Conservation (phyloP, 2,113 vertebrate genomes). For the Anarhynchus alexandrinus region DNA sequence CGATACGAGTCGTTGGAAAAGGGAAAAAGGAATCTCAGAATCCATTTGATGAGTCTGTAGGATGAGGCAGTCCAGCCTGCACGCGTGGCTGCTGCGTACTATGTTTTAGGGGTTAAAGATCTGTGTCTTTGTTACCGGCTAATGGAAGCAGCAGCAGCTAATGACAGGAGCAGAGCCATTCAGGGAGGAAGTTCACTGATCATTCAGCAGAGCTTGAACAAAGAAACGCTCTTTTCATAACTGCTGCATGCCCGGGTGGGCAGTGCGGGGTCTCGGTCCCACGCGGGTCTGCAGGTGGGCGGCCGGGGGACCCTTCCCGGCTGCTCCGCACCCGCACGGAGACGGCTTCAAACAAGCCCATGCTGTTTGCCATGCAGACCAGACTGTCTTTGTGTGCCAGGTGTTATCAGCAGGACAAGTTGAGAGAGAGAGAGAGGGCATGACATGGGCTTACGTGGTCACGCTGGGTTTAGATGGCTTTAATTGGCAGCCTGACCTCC, state of each 20-base stretch:
- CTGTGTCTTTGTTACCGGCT: neutral
- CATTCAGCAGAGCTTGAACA: neutral
- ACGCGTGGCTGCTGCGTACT: neutral
- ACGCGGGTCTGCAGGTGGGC: neutral
- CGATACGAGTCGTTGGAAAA: neutral
- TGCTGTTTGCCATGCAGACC: neutral
- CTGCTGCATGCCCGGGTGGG: neutral
- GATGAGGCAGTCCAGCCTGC: neutral
- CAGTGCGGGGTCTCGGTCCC: neutral
- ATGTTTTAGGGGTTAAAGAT: neutral
- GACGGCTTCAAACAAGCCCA: neutral
- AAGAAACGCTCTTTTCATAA: neutral
- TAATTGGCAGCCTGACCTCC: neutral
- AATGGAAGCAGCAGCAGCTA: neutral
- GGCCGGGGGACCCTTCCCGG: neutral
- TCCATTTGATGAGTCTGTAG: neutral
- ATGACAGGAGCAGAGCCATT: neutral
- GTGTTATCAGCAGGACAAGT: rapidly evolving
- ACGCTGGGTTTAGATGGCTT: neutral
- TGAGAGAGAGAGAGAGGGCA: neutral
- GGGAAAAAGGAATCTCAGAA: neutral
- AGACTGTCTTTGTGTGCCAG: neutral
- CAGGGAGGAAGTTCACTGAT: neutral
- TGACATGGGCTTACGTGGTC: neutral
- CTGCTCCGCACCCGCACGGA: neutral